Evolutionary conservation across 2,888 invertebrate species (phyloP).

Genomic region (Patella caerulea): DNA sequence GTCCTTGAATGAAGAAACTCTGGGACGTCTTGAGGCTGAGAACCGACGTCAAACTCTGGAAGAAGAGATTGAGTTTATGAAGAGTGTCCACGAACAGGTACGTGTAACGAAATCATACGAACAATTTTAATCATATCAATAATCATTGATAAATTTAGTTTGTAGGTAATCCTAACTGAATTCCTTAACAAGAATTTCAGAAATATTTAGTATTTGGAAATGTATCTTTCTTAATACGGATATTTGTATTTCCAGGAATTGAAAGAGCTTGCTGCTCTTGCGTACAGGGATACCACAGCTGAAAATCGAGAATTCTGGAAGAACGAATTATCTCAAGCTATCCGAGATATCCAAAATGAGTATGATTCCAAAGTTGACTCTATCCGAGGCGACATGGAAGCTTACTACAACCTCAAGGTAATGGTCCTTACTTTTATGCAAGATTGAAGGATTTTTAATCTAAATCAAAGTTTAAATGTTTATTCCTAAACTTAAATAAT

Average conservation of each 20-base stretch:
- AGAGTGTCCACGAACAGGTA: constrained; percentile 73
- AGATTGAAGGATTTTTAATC: too few species aligned
- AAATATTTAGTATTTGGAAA: not conserved
- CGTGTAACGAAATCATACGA: constrained; percentile 18
- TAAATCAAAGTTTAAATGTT: too few species aligned
- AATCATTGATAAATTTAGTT: too few species aligned
- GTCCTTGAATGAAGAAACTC: constrained; percentile 74
- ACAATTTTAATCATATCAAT: too few species aligned
- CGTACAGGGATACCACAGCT: constrained; percentile 73
- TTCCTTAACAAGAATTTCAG: not conserved
- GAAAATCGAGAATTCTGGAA: constrained; percentile 76
- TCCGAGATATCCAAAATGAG: constrained; percentile 74
- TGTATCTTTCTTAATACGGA: not conserved
- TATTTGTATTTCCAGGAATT: constrained; percentile 67
- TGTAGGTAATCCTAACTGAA: too few species aligned
- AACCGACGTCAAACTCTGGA: constrained; percentile 73
- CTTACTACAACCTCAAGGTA: constrained; percentile 75
- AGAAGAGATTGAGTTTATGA: constrained; percentile 74
- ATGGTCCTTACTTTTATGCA: not conserved
- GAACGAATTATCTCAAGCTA: constrained; percentile 73
- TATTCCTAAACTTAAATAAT: too few species aligned
- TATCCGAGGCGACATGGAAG: constrained; percentile 73
- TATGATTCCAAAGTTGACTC: constrained; percentile 73
- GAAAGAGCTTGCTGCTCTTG: constrained; percentile 73
- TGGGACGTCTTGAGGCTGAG: constrained; percentile 73